A percentile compares a stretch with the other conserved stretches of the same genome.
Evolutionary conservation across 2,113 vertebrate genomes (phyloP).

Genomic region (Solenodon paradoxus): DNA sequence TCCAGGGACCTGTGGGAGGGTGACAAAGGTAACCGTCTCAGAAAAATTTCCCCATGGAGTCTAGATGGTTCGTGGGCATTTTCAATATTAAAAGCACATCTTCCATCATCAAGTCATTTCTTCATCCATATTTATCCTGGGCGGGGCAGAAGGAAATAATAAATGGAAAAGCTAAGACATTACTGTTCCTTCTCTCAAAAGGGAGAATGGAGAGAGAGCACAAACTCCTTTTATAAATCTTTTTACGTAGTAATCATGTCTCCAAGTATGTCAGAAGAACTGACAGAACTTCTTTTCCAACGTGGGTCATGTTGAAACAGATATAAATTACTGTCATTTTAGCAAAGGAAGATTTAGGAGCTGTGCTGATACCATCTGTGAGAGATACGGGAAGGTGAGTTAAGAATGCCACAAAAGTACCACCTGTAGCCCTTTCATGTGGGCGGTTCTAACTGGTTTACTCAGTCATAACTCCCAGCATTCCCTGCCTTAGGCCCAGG

Average conservation of each 20-base stretch:
- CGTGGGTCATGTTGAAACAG: background rate
- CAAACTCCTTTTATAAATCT: background rate
- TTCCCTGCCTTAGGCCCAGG: background rate
- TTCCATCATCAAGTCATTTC: background rate
- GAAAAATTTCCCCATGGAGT: background rate
- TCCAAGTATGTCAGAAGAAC: background rate
- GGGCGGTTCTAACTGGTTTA: background rate
- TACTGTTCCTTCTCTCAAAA: background rate
- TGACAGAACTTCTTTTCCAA: background rate
- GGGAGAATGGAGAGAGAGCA: background rate
- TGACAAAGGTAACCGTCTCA: background rate
- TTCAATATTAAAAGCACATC: background rate
- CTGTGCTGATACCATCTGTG: background rate
- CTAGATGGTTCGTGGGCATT: background rate
- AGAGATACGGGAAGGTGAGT: background rate
- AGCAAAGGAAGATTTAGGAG: background rate
- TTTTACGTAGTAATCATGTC: background rate
- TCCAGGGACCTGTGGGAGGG: background rate
- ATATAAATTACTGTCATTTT: background rate
- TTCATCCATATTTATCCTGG: background rate
- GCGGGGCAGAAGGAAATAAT: background rate
- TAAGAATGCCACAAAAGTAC: background rate
- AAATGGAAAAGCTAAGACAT: background rate
- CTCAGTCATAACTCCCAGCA: background rate
- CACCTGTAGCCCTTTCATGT: background rate